Evolutionary conservation across 2,888 invertebrate species (phyloP), one percentile per base, ranked within the genome.

Genomic region (Chydorus sphaericus): DNA sequence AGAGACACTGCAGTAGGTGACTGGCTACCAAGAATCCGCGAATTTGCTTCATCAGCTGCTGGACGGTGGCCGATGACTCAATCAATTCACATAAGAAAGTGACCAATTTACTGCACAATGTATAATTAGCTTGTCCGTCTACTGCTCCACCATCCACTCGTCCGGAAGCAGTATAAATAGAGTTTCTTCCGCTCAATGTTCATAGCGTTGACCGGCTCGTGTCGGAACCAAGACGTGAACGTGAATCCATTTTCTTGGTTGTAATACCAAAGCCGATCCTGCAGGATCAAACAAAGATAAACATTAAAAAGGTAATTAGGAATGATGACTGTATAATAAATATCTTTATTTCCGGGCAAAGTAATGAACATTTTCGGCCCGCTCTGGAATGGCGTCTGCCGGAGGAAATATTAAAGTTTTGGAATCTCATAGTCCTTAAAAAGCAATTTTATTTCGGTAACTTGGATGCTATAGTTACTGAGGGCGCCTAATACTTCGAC

Each of bases 201-300:
- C 70, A 93, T 93, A 58, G 93, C 92, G 77, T 94, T 94, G 73
- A 93, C 89, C 67, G 94, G 93, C 76, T 99, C 98, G 69, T 98
- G 79, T 60, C 97, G 82, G 72, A 99, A 91, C 98, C 98, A 99
- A 65, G 96, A 96, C 65, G 93, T 91, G 74, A 99, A 98, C 55
- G 98, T 97, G 81, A 97, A 99, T 58, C 98, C 98, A 74, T 84
- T 94, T 75, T 97, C 96, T 74, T 97, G 90, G 98, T 54, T 98
- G 97, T 66, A 99, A 77, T 48, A 96, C 91, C 66, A 98, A 81
- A 59, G 94, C 96, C 96, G 96, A 54, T 48, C 31, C 26, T 53
- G 23, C 31, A 50, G 14, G 2, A 20, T 75, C 3, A n/a, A n/a
- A n/a, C n/a, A n/a, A n/a, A n/a, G n/a, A n/a, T n/a, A n/a, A n/a